Percentiles rank a stretch among this genome's conserved stretches.
Conservation (phyloP, 2,888 invertebrate species). For the Melolontha melolontha region DNA sequence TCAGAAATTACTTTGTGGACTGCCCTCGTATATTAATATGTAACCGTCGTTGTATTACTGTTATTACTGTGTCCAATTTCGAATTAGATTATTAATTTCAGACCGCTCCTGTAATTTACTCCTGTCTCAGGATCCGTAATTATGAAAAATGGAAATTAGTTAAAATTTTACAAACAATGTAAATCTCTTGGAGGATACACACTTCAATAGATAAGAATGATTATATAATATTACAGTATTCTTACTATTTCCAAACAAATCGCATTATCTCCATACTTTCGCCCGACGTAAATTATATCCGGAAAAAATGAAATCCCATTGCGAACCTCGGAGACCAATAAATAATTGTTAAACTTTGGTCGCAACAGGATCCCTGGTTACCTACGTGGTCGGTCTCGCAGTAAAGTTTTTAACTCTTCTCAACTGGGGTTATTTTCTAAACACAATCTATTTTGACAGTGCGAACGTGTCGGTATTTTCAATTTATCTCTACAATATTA, state of each 20-base stretch:
- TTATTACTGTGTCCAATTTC: no score
- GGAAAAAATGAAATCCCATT: constrained; percentile 40
- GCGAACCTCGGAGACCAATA: constrained; percentile 45
- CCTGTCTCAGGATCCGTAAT: no score
- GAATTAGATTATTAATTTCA: no score
- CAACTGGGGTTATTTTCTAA: constrained; percentile 47
- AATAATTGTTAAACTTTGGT: constrained; percentile 45
- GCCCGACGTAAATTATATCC: constrained; percentile 20
- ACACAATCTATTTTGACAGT: constrained; percentile 48
- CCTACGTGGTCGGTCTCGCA: constrained; percentile 37
- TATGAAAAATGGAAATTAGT: no score
- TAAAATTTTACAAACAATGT: no score
- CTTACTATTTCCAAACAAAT: neutral
- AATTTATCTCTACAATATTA: constrained; percentile 34
- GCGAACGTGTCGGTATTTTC: constrained; percentile 36
- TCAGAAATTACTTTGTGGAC: no score
- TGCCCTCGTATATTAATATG: no score
- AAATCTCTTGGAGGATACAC: no score
- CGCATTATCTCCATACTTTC: neutral
- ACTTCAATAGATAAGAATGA: no score
- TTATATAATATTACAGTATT: no score
- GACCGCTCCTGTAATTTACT: no score
- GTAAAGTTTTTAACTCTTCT: constrained; percentile 21
- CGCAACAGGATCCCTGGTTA: constrained; percentile 33
- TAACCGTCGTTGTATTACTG: no score